phyloP scores from a whole-genome alignment of 2,888 invertebrate species.

The Harpagoxenus sublaevis region DNA sequence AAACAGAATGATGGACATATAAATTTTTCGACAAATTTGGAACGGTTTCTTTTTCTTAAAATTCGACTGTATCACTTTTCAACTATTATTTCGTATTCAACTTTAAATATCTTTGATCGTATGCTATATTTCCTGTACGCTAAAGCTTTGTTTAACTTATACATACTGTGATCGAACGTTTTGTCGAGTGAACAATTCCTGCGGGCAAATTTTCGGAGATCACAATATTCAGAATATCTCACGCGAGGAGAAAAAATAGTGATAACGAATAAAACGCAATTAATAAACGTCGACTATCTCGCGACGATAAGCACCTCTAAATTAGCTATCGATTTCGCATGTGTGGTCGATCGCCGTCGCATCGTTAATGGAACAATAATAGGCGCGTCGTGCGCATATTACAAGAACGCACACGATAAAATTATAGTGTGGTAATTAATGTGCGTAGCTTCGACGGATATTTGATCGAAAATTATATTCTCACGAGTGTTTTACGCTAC shows the following conservation, averaged over 20 bases:
- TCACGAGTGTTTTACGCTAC: slow-evolving; percentile 67
- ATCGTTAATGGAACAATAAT: slow-evolving; percentile 73
- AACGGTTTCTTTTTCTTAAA: neutral
- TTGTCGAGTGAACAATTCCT: slow-evolving; percentile 1
- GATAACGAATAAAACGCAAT: slow-evolving; percentile 33
- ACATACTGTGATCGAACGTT: neutral
- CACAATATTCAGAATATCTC: neutral
- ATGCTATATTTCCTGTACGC: neutral
- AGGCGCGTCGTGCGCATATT: slow-evolving; percentile 57
- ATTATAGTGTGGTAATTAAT: slow-evolving; percentile 71
- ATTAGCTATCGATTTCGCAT: slow-evolving; percentile 58
- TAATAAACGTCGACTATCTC: slow-evolving; percentile 36
- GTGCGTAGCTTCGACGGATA: slow-evolving; percentile 60
- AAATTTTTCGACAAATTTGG: neutral
- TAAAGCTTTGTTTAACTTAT: neutral
- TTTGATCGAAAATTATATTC: slow-evolving; percentile 71
- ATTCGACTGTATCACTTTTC: neutral
- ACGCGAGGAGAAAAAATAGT: slow-evolving; percentile 11
- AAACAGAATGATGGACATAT: neutral
- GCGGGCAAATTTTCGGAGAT: neutral
- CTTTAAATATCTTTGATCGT: neutral
- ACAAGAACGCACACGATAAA: slow-evolving; percentile 61
- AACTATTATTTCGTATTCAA: neutral
- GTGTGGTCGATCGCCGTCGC: slow-evolving; percentile 48
- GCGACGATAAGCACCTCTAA: slow-evolving; percentile 22